Conservation (phyloP, 1,140 invertebrate genomes). For the Lycorma delicatula region DNA sequence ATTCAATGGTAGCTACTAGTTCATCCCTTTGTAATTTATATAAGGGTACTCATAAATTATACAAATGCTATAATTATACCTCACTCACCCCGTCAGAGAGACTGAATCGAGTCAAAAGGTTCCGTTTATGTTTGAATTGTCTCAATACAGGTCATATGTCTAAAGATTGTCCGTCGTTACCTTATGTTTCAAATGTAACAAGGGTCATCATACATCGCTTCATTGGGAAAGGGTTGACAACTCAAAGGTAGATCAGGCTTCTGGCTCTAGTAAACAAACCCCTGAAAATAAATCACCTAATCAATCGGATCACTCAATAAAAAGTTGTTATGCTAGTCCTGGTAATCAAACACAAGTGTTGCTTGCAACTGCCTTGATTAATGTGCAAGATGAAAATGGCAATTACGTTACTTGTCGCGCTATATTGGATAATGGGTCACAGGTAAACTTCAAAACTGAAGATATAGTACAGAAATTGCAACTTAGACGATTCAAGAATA, state of each 20-base stretch:
- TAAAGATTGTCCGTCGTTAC: background rate
- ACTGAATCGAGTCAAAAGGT: background rate
- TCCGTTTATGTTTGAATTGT: background rate
- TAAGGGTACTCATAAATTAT: conserved; percentile 2
- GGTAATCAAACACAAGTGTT: conserved; percentile 2
- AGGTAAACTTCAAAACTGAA: background rate
- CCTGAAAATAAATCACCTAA: background rate
- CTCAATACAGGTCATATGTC: background rate
- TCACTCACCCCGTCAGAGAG: background rate
- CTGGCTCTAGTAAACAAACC: background rate
- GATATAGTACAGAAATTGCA: background rate
- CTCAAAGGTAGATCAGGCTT: background rate
- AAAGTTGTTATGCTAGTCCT: background rate
- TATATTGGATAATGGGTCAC: background rate
- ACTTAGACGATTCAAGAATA: background rate
- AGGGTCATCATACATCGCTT: background rate
- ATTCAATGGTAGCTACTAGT: background rate
- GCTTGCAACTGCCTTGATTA: background rate
- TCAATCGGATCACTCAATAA: background rate
- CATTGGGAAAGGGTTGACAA: background rate
- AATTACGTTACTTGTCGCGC: background rate
- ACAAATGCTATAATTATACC: background rate
- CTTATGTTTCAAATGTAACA: background rate
- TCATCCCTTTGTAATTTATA: background rate
- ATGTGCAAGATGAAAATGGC: background rate